phyloP scores from a whole-genome alignment of 2,888 invertebrate species.

The Tetrapedia diversipes region DNA sequence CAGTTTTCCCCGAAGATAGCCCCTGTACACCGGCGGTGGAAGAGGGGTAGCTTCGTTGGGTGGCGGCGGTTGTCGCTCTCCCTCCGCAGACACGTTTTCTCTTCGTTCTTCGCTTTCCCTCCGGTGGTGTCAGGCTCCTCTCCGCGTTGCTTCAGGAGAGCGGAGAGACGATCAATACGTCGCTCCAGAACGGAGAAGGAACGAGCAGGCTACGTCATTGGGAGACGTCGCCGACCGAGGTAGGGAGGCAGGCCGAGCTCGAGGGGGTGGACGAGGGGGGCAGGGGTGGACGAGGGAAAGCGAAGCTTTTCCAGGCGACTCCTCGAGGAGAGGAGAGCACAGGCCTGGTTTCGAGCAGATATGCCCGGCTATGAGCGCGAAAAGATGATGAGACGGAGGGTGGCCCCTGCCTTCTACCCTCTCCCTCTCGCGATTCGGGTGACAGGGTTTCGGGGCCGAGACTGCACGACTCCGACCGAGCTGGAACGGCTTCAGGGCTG shows the following conservation, averaged over 20 bases:
- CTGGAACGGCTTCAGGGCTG: constrained; percentile 74
- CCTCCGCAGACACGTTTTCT: constrained; percentile 58
- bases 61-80: too few relatives aligned
- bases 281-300: constrained; percentile 57
- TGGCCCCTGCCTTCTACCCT: constrained; percentile 72
- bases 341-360: constrained; percentile 66
- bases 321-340: constrained; percentile 61
- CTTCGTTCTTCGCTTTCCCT: constrained; percentile 67
- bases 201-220: constrained; percentile 70
- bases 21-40: too few relatives aligned
- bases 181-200: constrained; percentile 75
- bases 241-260: constrained; percentile 19
- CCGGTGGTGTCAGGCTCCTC: constrained; percentile 68
- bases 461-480: constrained; percentile 72
- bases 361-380: constrained; percentile 75
- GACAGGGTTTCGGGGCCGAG: constrained; percentile 73
- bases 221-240: constrained; percentile 60
- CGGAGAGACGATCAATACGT: constrained; percentile 81
- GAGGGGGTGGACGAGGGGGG: constrained; percentile 15
- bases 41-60: constrained; percentile 26
- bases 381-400: constrained; percentile 80
- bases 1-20: constrained; percentile 54
- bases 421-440: constrained; percentile 69
- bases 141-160: constrained; percentile 70
- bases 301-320: constrained; percentile 68